phyloP scores from a whole-genome alignment of 2,797 vertebrate genomes.

The Falco novaeseelandiae region DNA sequence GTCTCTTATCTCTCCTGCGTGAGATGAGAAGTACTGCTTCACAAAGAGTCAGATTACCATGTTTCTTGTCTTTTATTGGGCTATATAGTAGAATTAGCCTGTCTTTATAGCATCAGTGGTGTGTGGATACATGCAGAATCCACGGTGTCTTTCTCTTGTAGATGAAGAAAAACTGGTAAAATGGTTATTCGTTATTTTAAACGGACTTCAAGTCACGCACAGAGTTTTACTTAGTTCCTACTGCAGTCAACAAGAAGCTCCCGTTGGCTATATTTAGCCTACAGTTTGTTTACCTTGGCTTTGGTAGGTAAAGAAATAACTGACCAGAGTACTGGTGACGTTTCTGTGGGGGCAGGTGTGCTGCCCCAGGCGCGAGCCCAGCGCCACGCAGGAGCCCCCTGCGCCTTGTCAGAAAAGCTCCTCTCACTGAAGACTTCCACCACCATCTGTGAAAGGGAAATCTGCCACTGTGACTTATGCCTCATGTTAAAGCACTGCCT shows the following conservation, averaged over 20 bases:
- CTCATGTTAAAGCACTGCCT: not conserved
- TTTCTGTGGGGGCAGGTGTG: accelerated
- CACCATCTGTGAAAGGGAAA: not conserved
- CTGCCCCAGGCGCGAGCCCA: not conserved
- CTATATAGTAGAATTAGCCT: not conserved
- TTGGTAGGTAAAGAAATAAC: not conserved
- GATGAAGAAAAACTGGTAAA: not conserved
- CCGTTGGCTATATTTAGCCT: not conserved
- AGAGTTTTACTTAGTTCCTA: not conserved
- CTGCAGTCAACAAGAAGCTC: not conserved
- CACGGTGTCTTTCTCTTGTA: not conserved
- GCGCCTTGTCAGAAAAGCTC: accelerated
- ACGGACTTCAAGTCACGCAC: not conserved
- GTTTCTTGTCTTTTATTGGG: conserved; percentile 13
- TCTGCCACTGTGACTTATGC: not conserved
- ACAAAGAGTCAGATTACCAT: conserved; percentile 5
- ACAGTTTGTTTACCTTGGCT: not conserved
- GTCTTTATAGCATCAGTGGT: not conserved
- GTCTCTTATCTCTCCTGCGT: conserved; percentile 4
- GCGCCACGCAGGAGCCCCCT: accelerated
- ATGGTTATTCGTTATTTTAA: not conserved
- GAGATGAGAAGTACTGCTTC: not conserved
- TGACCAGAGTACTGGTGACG: not conserved
- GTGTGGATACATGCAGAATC: not conserved
- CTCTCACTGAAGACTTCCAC: not conserved